Evolutionary conservation across 2,888 invertebrate species (phyloP), one percentile per base, ranked within the genome.

Genomic region (Thalpophila matura): DNA sequence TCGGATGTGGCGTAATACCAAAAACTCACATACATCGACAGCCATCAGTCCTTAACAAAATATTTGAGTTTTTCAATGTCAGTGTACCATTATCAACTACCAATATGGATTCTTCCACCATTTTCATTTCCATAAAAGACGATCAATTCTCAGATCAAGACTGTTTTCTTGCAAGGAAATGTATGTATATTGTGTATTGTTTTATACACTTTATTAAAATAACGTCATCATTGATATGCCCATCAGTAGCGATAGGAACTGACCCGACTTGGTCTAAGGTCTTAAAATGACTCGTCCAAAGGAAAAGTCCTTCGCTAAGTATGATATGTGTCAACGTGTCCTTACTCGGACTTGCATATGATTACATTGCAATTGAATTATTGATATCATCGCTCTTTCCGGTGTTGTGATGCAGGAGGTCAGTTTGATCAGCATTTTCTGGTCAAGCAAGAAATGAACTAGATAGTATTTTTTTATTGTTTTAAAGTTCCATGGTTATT

Each of bases 221-320:
- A 42, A 57, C 40, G 10, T 26, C 22, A 53, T 58, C 50, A 37
- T 14, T 14, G 31, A 24, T 46, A 29, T 20, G 50, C 3, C 14
- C 45, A 33, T 45, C 22, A 40, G 12, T 1, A 24, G 26, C 18
- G n/a, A 37, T 22, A 37, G 20, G 31, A 31, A 42, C 26, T 35
- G 14, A 29, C 14, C 14, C 24, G 31, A 9, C n/a, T 14, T 38
- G 20, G 18, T 0, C 33, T 50, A 35, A 74, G 53, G 61, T 54
- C 33, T 27, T 16, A 50, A 51, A 51, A 51, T 61, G 62, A 70
- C 35, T 62, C 26, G 38, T 5, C 38, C 38, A 27, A 54, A 74
- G 70, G 71, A 71, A 70, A 75, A 71, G 70, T 31, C 70, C 76
- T 75, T 70, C 26, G 16, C 18, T 27, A 37, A 18, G n/a, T 33